Conservation (phyloP, 2,888 invertebrate genomes). For the Nemotelus nigrinus region DNA sequence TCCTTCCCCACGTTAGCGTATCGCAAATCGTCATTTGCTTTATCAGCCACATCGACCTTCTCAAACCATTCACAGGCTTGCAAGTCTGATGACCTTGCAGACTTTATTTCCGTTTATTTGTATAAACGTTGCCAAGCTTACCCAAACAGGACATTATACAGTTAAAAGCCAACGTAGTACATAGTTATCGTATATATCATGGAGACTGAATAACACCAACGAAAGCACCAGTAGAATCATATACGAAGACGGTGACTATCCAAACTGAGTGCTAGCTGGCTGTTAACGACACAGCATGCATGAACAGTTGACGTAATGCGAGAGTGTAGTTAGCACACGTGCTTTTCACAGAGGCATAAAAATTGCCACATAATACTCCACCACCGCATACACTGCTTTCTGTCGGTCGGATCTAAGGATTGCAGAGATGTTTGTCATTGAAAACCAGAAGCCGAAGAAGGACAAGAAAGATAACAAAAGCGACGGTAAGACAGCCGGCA, state of each 20-base stretch:
- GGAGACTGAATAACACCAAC: background rate
- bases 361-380: conserved; percentile 10
- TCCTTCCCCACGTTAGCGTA: background rate
- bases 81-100: conserved; percentile 38
- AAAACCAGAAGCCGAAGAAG: too few species aligned
- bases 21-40: background rate
- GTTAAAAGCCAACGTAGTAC: too few species aligned
- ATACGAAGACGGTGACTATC: too few species aligned
- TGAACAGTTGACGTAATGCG: background rate
- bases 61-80: background rate
- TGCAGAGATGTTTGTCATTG: too few species aligned
- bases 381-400: background rate
- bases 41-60: conserved; percentile 1
- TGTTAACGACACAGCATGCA: background rate
- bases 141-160: background rate
- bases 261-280: too few species aligned
- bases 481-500: background rate
- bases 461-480: background rate
- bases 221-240: background rate
- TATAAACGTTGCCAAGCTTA: conserved; percentile 16
- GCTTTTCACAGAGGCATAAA: background rate
- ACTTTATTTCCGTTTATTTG: conserved; percentile 40
- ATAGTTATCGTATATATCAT: background rate
- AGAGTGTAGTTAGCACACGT: conserved; percentile 8
- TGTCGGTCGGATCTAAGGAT: background rate